phyloP scores from a whole-genome alignment of 2,113 vertebrate species.

The Alexandromys fortis region DNA sequence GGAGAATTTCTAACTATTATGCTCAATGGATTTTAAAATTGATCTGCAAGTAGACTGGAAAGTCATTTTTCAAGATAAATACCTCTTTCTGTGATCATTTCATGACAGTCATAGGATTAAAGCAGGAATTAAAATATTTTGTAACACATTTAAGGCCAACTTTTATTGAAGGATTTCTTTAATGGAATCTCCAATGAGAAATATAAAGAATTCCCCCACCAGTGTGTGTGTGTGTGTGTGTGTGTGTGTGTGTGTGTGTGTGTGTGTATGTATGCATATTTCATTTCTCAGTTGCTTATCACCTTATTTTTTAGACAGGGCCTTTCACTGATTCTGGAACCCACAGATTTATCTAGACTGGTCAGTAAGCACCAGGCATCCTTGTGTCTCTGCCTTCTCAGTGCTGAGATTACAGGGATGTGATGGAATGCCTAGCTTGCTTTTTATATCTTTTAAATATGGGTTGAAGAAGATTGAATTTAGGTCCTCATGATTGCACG shows the following conservation, averaged over 20 bases:
- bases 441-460: not conserved
- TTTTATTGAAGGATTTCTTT: conserved; percentile 24
- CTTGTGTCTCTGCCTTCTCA: not conserved
- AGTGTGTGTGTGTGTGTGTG: not conserved
- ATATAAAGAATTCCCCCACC: not conserved
- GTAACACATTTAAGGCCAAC: not conserved
- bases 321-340: not conserved
- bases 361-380: not conserved
- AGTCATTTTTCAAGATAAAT: conserved; percentile 17
- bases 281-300: not conserved
- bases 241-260: too few species aligned
- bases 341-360: not conserved
- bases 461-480: not conserved
- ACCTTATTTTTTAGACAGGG: not conserved
- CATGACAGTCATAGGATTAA: not conserved
- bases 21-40: not conserved
- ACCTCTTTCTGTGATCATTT: not conserved
- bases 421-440: not conserved
- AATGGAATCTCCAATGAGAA: not conserved
- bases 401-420: not conserved
- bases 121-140: not conserved
- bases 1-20: not conserved
- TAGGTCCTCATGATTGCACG: not conserved
- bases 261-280: not conserved
- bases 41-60: not conserved